These are phyloP conservation scores for Nymphalis urticae DNA, from an alignment of 2,888 invertebrate genomes.

Conservation along the genomic window DNA sequence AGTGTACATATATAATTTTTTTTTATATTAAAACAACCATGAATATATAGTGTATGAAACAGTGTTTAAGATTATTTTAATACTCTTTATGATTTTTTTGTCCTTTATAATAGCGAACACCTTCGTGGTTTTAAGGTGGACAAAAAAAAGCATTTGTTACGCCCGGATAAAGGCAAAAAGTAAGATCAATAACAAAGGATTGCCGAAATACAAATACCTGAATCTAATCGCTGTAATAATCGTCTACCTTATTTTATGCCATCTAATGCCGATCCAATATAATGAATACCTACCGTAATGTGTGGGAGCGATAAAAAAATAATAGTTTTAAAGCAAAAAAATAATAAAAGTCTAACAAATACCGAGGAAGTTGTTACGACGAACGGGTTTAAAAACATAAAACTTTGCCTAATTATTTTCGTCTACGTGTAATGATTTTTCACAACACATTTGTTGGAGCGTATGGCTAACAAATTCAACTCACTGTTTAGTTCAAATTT, in stretches of 20 bases:
- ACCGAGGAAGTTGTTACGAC: constrained; percentile 7
- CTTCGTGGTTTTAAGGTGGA: constrained; percentile 4
- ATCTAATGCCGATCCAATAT: constrained; percentile 32
- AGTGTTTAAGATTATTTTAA: background rate
- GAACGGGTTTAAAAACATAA: background rate
- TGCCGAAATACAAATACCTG: constrained; percentile 40
- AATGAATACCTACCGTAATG: constrained; percentile 28
- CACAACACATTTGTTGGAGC: background rate
- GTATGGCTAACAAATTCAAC: background rate
- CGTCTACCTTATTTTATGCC: constrained; percentile 33
- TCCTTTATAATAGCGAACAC: background rate
- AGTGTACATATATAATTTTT: too few relatives aligned
- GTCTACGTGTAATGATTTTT: constrained; percentile 2
- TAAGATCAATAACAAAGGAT: constrained; percentile 40
- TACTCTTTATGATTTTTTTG: constrained; percentile 4
- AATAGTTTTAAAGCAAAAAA: constrained; percentile 15
- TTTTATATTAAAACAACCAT: too few relatives aligned
- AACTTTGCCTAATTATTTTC: background rate
- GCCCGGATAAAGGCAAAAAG: constrained; percentile 35
- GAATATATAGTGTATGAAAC: too few relatives aligned
- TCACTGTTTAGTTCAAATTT: constrained; percentile 25
- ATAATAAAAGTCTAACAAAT: constrained; percentile 12
- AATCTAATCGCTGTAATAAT: constrained; percentile 37
- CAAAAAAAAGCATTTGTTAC: constrained; percentile 25
- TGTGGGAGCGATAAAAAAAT: constrained; percentile 29